phyloP scores from a whole-genome alignment of 2,113 vertebrate species.

The Apistogramma diplotaenia region DNA sequence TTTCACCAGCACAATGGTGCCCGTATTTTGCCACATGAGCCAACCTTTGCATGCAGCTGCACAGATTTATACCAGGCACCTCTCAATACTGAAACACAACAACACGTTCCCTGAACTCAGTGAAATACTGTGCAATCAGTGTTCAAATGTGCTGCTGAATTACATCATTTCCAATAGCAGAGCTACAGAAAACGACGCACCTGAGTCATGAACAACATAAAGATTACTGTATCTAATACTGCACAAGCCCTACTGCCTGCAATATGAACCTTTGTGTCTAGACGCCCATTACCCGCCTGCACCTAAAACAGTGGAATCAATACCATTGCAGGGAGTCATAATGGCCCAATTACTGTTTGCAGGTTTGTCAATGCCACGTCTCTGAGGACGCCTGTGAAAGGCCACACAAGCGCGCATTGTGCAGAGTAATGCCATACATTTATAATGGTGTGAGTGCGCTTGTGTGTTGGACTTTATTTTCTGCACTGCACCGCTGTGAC shows the following conservation, averaged over 20 bases:
- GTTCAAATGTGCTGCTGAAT: neutral
- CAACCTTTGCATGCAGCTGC: neutral
- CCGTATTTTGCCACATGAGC: neutral
- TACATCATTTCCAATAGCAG: constrained; percentile 25
- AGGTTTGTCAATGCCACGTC: constrained; percentile 74
- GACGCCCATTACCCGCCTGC: constrained; percentile 66
- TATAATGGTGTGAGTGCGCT: constrained; percentile 14
- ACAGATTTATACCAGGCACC: neutral
- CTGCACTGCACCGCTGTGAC: constrained; percentile 21
- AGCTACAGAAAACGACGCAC: constrained; percentile 40
- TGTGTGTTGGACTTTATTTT: constrained; percentile 33
- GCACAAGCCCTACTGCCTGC: constrained; percentile 30
- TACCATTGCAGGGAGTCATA: constrained; percentile 69
- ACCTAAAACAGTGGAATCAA: constrained; percentile 73
- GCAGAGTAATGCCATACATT: constrained; percentile 43
- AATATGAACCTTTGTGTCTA: constrained; percentile 68
- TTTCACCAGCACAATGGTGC: neutral
- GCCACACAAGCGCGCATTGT: constrained; percentile 43
- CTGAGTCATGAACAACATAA: constrained; percentile 44
- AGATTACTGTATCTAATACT: constrained; percentile 50
- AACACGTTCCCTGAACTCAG: neutral
- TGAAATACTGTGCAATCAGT: neutral
- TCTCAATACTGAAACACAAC: neutral
- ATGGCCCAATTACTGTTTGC: constrained; percentile 77
- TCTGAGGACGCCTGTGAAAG: constrained; percentile 67